Evolutionary conservation across 1,140 invertebrate genomes (phyloP), one percentile per base, ranked within the genome.

Genomic region (Pseudachorutes palmiensis): DNA sequence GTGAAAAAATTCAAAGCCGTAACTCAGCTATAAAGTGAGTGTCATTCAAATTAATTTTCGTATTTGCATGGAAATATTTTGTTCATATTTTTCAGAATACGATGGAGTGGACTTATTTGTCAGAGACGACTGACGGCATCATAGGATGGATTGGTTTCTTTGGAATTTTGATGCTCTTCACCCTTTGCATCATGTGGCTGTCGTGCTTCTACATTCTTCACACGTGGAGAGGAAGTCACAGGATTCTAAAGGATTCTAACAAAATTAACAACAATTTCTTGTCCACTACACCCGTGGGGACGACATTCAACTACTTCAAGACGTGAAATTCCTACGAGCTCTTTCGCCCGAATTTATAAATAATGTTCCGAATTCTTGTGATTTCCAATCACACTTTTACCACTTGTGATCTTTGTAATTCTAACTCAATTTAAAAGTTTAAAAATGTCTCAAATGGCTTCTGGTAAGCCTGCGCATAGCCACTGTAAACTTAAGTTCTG

Each of bases 131-230:
- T 24, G 26, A 63, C 5, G 61, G 32, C 30, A n/a, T 63, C 14
- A 3, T 48, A 3, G 33, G 41, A 19, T 12, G 36, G 2, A 63
- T 63, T 26, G 61, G 61, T 3, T 31, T 63, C 33, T 19, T 63
- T 41, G 61, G 61, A 16, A 2, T 63, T n/a, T 2, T 63, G 2
- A 41, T 63, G 22, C 2, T 3, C 2, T 48, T 63, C 33, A 63
- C 61, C 61, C 61, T 63, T 12, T 45, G 32, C 36, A 24, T 36
- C 22, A 63, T 63, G 61, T 63, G 61, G 61, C 61, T 63, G 9
- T 63, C 61, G 3, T 63, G 61, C 28, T 63, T 63, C 33, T 63
- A 45, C 61, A 63, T 63, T 24, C 33, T 63, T n/a, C 45, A 63
- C 61, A 31, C 5, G 2, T 63, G 61, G 61, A 63, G 61, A 48